phyloP scores from a whole-genome alignment of 2,113 vertebrate species.

The Scomber scombrus region DNA sequence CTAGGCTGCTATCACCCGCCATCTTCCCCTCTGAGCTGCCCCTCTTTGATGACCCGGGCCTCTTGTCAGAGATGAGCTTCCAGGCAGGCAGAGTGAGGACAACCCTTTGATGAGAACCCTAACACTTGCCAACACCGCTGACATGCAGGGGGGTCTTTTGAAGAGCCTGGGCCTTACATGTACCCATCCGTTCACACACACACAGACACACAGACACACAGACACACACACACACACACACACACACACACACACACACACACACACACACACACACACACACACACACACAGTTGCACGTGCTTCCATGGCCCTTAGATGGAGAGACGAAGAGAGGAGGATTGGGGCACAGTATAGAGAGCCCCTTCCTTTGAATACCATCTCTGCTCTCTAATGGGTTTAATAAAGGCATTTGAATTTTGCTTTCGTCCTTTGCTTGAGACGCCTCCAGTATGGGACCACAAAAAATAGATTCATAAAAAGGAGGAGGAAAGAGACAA shows the following conservation, averaged over 20 bases:
- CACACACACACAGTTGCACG: constrained; percentile 17
- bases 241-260: no score
- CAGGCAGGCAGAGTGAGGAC: constrained; percentile 77
- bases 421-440: constrained; percentile 41
- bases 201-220: constrained; percentile 16
- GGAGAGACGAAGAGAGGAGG: constrained; percentile 37
- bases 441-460: constrained; percentile 30
- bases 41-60: constrained; percentile 76
- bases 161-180: constrained; percentile 61
- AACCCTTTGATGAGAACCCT: constrained; percentile 81
- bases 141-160: constrained; percentile 76
- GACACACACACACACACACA: constrained; percentile 17
- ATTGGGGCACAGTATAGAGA: constrained; percentile 33
- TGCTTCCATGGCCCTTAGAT: constrained; percentile 52
- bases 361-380: constrained; percentile 36
- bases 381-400: constrained; percentile 66
- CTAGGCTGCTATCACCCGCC: constrained; percentile 56
- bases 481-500: constrained; percentile 17
- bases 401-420: constrained; percentile 82
- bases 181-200: constrained; percentile 27
- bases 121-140: constrained; percentile 68
- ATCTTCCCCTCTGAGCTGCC: constrained; percentile 56
- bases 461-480: constrained; percentile 35
- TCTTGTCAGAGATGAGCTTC: constrained; percentile 73
- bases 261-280: constrained; percentile 23